Evolutionary conservation across 1,140 invertebrate species (phyloP).

Genomic region (Drosophila micromelanica): DNA sequence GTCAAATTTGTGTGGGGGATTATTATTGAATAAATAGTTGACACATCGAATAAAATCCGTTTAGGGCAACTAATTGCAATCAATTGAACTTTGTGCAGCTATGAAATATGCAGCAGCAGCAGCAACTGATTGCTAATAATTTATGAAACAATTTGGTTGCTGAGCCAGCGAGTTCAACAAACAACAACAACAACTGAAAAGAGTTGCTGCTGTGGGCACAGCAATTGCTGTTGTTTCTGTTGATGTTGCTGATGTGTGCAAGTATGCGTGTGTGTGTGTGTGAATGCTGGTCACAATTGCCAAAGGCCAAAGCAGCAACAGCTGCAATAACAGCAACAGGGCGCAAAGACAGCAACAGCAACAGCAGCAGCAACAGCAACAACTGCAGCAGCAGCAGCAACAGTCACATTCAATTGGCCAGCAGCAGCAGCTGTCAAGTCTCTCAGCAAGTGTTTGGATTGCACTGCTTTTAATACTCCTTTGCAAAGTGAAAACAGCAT

Average conservation of each 20-base stretch:
- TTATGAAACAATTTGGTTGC: constrained; percentile 39
- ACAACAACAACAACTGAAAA: neutral
- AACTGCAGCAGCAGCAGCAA: neutral
- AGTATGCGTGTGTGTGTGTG: neutral
- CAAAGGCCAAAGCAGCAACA: constrained; percentile 4
- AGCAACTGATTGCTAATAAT: constrained; percentile 55
- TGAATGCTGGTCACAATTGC: constrained; percentile 2
- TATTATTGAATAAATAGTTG: constrained; percentile 52
- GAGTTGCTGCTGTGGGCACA: constrained; percentile 8
- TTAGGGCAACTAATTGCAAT: constrained; percentile 68
- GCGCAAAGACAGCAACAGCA: neutral
- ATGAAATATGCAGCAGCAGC: neutral
- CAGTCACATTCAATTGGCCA: neutral
- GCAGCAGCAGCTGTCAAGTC: constrained; percentile 35
- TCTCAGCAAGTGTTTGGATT: constrained; percentile 37
- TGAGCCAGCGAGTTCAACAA: constrained; percentile 9
- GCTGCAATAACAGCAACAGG: too few relatives aligned
- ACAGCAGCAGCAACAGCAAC: neutral
- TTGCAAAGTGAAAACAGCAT: too few relatives aligned
- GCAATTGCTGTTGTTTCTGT: constrained; percentile 7
- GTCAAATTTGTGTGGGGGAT: neutral
- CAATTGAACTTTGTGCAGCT: constrained; percentile 51
- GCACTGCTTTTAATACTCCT: neutral
- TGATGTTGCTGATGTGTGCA: too few relatives aligned
- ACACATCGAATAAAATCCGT: constrained; percentile 49